Evolutionary conservation across 2,113 vertebrate species (phyloP).

Genomic region (Bos indicus): DNA sequence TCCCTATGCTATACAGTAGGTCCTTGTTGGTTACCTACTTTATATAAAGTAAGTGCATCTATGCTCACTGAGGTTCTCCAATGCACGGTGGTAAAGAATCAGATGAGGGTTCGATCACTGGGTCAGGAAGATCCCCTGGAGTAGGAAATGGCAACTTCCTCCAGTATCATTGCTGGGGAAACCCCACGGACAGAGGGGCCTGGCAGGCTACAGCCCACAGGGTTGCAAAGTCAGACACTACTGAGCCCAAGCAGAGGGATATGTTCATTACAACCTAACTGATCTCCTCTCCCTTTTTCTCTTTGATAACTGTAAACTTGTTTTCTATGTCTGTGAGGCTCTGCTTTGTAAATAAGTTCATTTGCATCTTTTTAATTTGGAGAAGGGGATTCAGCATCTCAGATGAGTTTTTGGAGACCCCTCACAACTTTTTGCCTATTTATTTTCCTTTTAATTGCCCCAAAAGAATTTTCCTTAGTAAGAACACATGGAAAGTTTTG

Average conservation of each 20-base stretch:
- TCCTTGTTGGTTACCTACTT: neutral
- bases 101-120: neutral
- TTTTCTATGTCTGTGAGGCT: neutral
- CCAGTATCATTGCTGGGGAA: neutral
- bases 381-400: neutral
- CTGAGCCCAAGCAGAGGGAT: neutral
- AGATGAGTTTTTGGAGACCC: neutral
- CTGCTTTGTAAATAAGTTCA: neutral
- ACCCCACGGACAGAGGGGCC: neutral
- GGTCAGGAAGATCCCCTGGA: neutral
- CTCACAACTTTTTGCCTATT: neutral
- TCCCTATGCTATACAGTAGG: neutral
- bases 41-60: neutral
- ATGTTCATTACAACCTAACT: neutral
- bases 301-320: neutral
- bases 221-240: neutral
- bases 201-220: neutral
- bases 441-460: neutral
- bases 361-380: neutral
- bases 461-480: neutral
- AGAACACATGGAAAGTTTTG: conserved; percentile 58
- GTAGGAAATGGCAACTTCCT: neutral
- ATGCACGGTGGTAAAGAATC: neutral
- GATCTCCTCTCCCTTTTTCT: neutral
- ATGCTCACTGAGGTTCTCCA: neutral